phyloP scores from a whole-genome alignment of 2,797 vertebrate genomes.

The Gymnothorax reevesii region DNA sequence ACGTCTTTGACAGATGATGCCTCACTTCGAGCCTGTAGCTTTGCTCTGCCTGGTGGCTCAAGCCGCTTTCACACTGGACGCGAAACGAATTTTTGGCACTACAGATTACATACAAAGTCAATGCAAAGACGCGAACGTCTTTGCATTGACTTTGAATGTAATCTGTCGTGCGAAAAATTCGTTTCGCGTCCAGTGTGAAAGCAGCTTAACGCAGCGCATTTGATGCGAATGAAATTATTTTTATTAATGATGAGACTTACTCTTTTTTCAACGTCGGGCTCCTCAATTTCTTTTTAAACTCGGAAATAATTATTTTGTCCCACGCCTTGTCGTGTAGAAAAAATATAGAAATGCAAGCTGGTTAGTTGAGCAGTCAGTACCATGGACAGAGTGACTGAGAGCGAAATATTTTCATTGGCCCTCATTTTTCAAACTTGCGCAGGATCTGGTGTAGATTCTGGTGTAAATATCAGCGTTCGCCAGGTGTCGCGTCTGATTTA shows the following conservation, averaged over 20 bases:
- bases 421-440: too few species aligned
- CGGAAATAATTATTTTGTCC: background rate
- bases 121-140: too few species aligned
- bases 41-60: background rate
- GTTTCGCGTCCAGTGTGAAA: too few species aligned
- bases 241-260: background rate
- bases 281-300: background rate
- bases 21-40: background rate
- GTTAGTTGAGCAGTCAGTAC: conserved; percentile 17
- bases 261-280: background rate
- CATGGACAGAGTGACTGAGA: conserved; percentile 30
- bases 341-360: background rate
- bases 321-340: background rate
- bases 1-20: conserved; percentile 2
- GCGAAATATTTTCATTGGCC: background rate
- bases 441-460: too few species aligned
- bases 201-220: too few species aligned
- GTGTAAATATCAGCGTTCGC: too few species aligned
- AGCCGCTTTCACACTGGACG: too few species aligned
- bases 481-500: too few species aligned
- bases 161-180: too few species aligned
- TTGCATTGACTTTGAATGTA: too few species aligned
- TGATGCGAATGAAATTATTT: background rate
- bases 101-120: too few species aligned
- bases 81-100: too few species aligned